A percentile compares a stretch with the other conserved stretches of the same genome.
Evolutionary conservation across 2,113 vertebrate genomes (phyloP).

Genomic region (Heterochromis multidens): DNA sequence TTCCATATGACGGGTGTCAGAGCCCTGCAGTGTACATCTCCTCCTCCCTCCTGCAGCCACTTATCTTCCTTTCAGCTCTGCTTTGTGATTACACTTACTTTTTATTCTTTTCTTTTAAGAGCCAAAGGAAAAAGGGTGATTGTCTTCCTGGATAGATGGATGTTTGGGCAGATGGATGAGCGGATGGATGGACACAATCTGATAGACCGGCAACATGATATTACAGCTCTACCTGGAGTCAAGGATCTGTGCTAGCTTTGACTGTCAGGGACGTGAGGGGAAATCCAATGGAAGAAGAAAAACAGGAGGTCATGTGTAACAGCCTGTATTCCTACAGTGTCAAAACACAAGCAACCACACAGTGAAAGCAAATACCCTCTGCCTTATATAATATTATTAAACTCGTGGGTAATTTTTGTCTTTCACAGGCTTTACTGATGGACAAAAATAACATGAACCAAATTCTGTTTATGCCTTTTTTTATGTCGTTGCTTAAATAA

Average conservation of each 20-base stretch:
- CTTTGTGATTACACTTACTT: conserved; percentile 41
- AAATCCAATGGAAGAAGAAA: conserved; percentile 6
- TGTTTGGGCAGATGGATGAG: not conserved
- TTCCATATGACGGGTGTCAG: conserved; percentile 65
- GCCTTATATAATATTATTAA: not conserved
- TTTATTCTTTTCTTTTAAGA: not conserved
- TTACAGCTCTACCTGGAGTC: conserved; percentile 21
- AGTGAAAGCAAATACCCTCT: conserved; percentile 1
- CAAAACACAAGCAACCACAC: not conserved
- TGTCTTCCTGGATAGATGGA: not conserved
- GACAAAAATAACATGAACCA: not conserved
- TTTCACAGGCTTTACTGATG: not conserved
- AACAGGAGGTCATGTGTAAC: conserved; percentile 1
- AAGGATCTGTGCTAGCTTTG: conserved; percentile 18
- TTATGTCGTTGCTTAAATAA: not conserved
- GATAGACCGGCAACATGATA: conserved; percentile 20
- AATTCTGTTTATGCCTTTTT: not conserved
- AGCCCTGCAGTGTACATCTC: conserved; percentile 44
- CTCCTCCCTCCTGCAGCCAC: conserved; percentile 37
- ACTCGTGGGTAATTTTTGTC: conserved; percentile 1
- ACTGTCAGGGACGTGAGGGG: conserved; percentile 16
- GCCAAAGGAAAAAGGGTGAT: not conserved
- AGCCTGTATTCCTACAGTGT: not conserved
- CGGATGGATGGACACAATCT: not conserved
- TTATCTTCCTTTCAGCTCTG: conserved; percentile 43